These are phyloP conservation scores for Ruditapes philippinarum DNA, from an alignment of 1,140 invertebrate genomes.

Conservation along the genomic window DNA sequence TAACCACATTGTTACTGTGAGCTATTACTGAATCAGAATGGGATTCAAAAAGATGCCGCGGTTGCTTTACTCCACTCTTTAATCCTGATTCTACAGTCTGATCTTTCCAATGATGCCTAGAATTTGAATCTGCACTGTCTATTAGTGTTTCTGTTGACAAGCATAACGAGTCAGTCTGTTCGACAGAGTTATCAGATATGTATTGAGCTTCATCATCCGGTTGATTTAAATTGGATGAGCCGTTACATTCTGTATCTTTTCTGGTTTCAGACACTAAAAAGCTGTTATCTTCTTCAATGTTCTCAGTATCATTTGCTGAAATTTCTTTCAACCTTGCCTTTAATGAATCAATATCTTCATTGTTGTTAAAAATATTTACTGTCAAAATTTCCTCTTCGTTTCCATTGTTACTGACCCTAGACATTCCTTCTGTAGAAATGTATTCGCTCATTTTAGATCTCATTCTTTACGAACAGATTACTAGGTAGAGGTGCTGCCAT, in stretches of 20 bases:
- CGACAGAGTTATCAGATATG: background rate
- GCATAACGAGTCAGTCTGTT: conserved; percentile 38
- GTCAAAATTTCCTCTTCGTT: conserved; percentile 48
- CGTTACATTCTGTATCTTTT: background rate
- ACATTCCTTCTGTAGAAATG: background rate
- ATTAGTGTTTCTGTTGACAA: conserved; percentile 65
- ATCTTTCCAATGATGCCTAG: background rate
- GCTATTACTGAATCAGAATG: background rate
- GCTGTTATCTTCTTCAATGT: background rate
- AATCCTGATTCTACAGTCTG: background rate
- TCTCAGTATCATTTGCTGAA: background rate
- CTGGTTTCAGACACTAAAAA: background rate
- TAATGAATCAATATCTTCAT: conserved; percentile 54
- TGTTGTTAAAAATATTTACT: conserved; percentile 52
- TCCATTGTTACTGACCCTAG: background rate
- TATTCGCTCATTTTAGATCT: conserved; percentile 44
- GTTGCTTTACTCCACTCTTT: background rate
- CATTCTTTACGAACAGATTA: background rate
- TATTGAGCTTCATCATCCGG: background rate
- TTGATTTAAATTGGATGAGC: background rate
- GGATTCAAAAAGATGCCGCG: conserved; percentile 22
- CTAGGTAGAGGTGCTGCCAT: too few species aligned
- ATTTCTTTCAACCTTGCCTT: conserved; percentile 53
- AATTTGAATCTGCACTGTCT: conserved; percentile 33
- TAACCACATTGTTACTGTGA: conserved; percentile 26